phyloP scores from a whole-genome alignment of 2,888 invertebrate genomes.

The Lasiommata megera region DNA sequence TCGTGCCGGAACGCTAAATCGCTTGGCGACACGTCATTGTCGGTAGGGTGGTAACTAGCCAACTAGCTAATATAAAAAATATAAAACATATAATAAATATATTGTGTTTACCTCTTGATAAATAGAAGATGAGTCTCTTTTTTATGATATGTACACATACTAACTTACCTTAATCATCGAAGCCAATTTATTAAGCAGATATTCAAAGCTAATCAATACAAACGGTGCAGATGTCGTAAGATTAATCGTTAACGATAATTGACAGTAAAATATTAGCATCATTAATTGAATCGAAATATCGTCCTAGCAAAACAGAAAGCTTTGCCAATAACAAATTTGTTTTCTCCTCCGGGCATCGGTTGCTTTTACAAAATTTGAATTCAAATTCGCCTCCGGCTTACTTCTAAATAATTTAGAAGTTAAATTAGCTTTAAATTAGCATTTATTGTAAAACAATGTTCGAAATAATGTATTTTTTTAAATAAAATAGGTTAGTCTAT shows the following conservation, averaged over 20 bases:
- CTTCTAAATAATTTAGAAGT: background rate
- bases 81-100: too few species aligned
- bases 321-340: slow-evolving; percentile 66
- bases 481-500: too few species aligned
- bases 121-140: too few species aligned
- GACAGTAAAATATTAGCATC: slow-evolving; percentile 70
- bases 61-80: too few species aligned
- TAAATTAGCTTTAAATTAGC: background rate
- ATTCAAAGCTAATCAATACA: slow-evolving; percentile 5
- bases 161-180: background rate
- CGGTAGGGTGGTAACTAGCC: too few species aligned
- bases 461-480: too few species aligned
- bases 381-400: background rate
- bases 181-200: slow-evolving; percentile 4
- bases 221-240: slow-evolving; percentile 34
- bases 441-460: too few species aligned
- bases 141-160: too few species aligned
- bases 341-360: slow-evolving; percentile 56
- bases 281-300: slow-evolving; percentile 74
- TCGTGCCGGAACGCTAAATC: too few species aligned
- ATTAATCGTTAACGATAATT: slow-evolving; percentile 61
- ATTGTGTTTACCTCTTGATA: too few species aligned
- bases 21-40: too few species aligned
- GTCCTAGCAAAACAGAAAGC: slow-evolving; percentile 66
- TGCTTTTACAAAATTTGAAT: slow-evolving; percentile 34